Conservation (phyloP, 2,113 vertebrate species). For the Aphyosemion australe region DNA sequence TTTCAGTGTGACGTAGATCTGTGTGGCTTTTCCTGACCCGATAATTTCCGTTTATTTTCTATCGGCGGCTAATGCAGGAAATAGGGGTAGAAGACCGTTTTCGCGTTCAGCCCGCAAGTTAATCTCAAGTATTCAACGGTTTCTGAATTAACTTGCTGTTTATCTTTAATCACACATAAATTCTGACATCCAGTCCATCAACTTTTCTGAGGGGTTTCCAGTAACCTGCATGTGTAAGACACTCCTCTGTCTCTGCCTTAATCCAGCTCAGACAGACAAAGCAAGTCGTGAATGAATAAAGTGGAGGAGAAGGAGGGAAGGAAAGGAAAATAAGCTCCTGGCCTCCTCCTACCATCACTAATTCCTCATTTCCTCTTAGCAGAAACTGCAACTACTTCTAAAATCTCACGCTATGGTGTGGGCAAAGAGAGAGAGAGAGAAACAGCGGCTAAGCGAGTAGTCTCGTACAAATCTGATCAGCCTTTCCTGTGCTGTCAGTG, state of each 20-base stretch:
- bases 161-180: conserved; percentile 14
- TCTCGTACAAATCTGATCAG: conserved; percentile 79
- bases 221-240: conserved; percentile 52
- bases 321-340: conserved; percentile 74
- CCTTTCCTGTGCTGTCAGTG: conserved; percentile 64
- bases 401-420: conserved; percentile 74
- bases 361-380: conserved; percentile 81
- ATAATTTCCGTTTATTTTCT: too few relatives aligned
- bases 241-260: conserved; percentile 55
- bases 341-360: conserved; percentile 79
- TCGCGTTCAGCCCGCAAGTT: too few relatives aligned
- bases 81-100: too few relatives aligned
- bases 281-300: conserved; percentile 54
- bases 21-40: too few relatives aligned
- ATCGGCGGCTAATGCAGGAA: too few relatives aligned
- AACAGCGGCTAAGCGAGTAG: conserved; percentile 67
- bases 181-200: conserved; percentile 12
- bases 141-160: neutral
- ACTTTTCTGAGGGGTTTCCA: conserved; percentile 29
- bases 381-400: conserved; percentile 63
- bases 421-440: conserved; percentile 52
- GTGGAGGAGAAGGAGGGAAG: conserved; percentile 36
- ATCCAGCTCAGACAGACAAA: conserved; percentile 64
- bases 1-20: too few relatives aligned
- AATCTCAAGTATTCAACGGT: too few relatives aligned